These are phyloP conservation scores for Rhyzopertha dominica DNA, from an alignment of 1,140 invertebrate species.

Conservation along the genomic window DNA sequence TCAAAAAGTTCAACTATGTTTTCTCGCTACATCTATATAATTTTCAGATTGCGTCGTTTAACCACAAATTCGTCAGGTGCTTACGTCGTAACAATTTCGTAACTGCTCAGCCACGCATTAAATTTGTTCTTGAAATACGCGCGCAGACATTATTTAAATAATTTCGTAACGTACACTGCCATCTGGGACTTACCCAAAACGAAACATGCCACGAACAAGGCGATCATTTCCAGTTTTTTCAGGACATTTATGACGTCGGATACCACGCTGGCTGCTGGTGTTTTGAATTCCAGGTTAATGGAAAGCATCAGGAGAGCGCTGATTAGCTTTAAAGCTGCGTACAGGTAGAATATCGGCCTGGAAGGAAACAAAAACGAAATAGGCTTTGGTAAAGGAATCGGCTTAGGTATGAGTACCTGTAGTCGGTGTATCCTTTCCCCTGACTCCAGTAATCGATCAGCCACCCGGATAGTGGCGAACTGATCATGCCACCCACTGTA, in stretches of 20 bases:
- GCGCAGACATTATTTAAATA: no score
- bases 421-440: conserved; percentile 62
- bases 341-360: conserved; percentile 76
- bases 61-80: no score
- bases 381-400: neutral
- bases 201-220: conserved; percentile 67
- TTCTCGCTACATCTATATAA: no score
- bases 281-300: conserved; percentile 73
- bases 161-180: no score
- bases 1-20: no score
- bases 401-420: conserved; percentile 51
- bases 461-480: conserved; percentile 68
- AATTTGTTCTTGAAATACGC: no score
- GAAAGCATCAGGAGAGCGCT: conserved; percentile 65
- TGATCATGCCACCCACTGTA: conserved; percentile 73
- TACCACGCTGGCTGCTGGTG: conserved; percentile 66
- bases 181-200: conserved; percentile 66
- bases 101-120: no score
- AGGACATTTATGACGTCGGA: conserved; percentile 65
- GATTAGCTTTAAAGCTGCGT: conserved; percentile 63
- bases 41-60: no score
- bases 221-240: conserved; percentile 67
- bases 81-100: no score
- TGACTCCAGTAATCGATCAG: conserved; percentile 64
- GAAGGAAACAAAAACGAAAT: conserved; percentile 35